A percentile compares a stretch with the other conserved stretches of the same genome.
phyloP scores from a whole-genome alignment of 2,113 vertebrate genomes.

The Dunckerocampus dactyliophorus region DNA sequence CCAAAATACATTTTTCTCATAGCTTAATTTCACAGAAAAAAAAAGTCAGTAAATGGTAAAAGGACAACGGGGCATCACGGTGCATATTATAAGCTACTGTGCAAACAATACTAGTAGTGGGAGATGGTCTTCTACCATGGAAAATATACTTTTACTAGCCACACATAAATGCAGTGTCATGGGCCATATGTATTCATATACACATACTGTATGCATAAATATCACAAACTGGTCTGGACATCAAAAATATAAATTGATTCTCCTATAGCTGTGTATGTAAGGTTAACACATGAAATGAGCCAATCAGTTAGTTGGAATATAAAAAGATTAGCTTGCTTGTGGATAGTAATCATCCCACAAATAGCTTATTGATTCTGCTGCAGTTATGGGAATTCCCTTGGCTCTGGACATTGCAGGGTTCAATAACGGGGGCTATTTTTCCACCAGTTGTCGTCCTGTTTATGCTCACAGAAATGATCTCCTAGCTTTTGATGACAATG shows the following conservation, averaged over 20 bases:
- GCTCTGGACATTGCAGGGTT: conserved; percentile 24
- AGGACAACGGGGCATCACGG: conserved; percentile 62
- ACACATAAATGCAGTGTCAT: conserved; percentile 58
- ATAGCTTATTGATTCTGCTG: conserved; percentile 54
- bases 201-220: conserved; percentile 59
- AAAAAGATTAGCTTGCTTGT: conserved; percentile 52
- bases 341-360: conserved; percentile 42
- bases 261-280: conserved; percentile 37
- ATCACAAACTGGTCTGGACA: conserved; percentile 63
- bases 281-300: conserved; percentile 57
- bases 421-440: conserved; percentile 14
- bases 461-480: conserved; percentile 29
- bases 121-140: conserved; percentile 57
- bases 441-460: conserved; percentile 2
- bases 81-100: conserved; percentile 70
- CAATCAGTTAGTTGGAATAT: conserved; percentile 50
- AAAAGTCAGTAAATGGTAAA: conserved; percentile 60
- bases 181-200: conserved; percentile 63
- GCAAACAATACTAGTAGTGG: conserved; percentile 56
- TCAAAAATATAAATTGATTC: conserved; percentile 60
- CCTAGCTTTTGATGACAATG: conserved; percentile 20
- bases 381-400: conserved; percentile 34
- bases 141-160: conserved; percentile 58
- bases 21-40: conserved; percentile 68
- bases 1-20: conserved; percentile 88